Evolutionary conservation across 1,140 invertebrate genomes (phyloP).

Genomic region (Sitophilus oryzae): DNA sequence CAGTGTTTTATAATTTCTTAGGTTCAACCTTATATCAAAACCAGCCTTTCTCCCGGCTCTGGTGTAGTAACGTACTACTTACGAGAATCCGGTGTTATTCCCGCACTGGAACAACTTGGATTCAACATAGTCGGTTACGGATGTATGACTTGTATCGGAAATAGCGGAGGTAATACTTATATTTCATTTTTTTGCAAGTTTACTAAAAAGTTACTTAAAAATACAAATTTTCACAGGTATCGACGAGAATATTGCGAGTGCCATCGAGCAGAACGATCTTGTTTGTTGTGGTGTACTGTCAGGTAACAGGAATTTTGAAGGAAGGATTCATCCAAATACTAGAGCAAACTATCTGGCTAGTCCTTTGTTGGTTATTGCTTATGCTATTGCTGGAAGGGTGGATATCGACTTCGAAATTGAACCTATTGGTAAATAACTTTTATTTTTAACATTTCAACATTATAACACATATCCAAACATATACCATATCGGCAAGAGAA

Average conservation of each 20-base stretch:
- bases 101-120: slow-evolving; percentile 74
- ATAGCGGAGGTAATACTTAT: slow-evolving; percentile 66
- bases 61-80: slow-evolving; percentile 98
- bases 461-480: too few relatives aligned
- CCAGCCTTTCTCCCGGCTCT: slow-evolving; percentile 91
- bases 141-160: slow-evolving; percentile 99
- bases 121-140: slow-evolving; percentile 92
- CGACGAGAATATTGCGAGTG: slow-evolving; percentile 82
- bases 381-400: slow-evolving; percentile 90
- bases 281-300: slow-evolving; percentile 93
- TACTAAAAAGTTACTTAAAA: neutral
- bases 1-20: slow-evolving; percentile 10
- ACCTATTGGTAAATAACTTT: slow-evolving; percentile 47
- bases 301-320: slow-evolving; percentile 97
- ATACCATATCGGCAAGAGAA: too few relatives aligned
- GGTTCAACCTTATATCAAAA: slow-evolving; percentile 93
- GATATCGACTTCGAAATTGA: slow-evolving; percentile 87
- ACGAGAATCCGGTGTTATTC: slow-evolving; percentile 75
- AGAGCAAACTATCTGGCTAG: slow-evolving; percentile 95
- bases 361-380: slow-evolving; percentile 92
- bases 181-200: neutral
- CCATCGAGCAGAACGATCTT: slow-evolving; percentile 92
- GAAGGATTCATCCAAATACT: slow-evolving; percentile 92
- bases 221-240: slow-evolving; percentile 49
- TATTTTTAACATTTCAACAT: neutral